Evolutionary conservation across 2,888 invertebrate genomes (phyloP).

Genomic region (Cryptus armator): DNA sequence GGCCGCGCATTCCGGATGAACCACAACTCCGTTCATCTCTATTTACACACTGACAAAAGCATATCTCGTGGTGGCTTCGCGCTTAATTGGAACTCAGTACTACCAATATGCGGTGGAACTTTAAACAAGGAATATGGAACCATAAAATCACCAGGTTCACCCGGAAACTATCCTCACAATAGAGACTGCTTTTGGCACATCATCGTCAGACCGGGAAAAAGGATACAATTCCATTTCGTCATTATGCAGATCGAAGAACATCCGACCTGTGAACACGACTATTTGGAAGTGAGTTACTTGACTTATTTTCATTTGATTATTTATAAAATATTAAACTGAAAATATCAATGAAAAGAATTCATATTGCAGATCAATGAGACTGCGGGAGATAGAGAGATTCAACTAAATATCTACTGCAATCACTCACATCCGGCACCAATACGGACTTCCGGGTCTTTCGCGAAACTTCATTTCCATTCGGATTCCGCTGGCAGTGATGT

Average conservation of each 20-base stretch:
- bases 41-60: constrained; percentile 92
- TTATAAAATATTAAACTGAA: background rate
- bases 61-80: constrained; percentile 90
- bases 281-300: constrained; percentile 87
- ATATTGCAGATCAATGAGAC: constrained; percentile 87
- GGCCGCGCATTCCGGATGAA: constrained; percentile 91
- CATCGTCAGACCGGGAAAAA: constrained; percentile 89
- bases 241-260: constrained; percentile 91
- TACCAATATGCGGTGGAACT: constrained; percentile 91
- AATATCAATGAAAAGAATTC: background rate
- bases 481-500: constrained; percentile 89
- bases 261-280: constrained; percentile 91
- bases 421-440: constrained; percentile 91
- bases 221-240: constrained; percentile 93
- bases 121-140: constrained; percentile 89
- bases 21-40: constrained; percentile 92
- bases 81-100: constrained; percentile 91
- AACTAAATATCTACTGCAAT: constrained; percentile 91
- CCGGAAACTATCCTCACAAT: constrained; percentile 94
- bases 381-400: constrained; percentile 84
- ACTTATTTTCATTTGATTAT: background rate
- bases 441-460: constrained; percentile 88
- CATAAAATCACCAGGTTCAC: constrained; percentile 95
- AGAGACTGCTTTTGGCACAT: constrained; percentile 94
- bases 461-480: constrained; percentile 92